Conservation (phyloP, 2,113 vertebrate genomes). For the Delphinapterus leucas region DNA sequence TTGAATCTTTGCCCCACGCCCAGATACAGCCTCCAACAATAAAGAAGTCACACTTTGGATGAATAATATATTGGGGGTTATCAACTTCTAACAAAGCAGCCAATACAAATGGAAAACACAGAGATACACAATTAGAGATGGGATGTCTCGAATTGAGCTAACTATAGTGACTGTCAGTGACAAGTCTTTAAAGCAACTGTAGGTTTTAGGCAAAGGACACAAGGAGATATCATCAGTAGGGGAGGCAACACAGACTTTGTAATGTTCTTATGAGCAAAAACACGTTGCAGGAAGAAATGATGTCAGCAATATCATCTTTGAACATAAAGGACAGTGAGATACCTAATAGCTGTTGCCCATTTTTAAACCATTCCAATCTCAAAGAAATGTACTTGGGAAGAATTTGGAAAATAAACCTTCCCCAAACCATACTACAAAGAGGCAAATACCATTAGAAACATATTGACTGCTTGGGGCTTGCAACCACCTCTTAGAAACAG, state of each 20-base stretch:
- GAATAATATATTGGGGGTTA: not conserved
- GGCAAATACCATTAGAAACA: constrained; percentile 32
- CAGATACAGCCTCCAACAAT: not conserved
- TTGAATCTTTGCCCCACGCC: not conserved
- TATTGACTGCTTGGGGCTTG: constrained; percentile 40
- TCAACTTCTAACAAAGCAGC: constrained; percentile 11
- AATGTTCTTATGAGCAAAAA: constrained; percentile 41
- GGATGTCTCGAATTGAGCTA: not conserved
- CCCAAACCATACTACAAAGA: not conserved
- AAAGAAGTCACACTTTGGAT: not conserved
- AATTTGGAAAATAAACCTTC: constrained; percentile 50
- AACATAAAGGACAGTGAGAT: constrained; percentile 64
- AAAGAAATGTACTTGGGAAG: constrained; percentile 39
- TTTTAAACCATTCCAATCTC: constrained; percentile 62
- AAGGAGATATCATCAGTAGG: not conserved
- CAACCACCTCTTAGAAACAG: constrained; percentile 1
- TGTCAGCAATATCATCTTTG: constrained; percentile 58
- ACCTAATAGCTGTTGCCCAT: constrained; percentile 55
- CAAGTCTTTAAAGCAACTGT: not conserved
- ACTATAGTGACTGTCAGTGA: not conserved
- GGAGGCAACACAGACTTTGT: not conserved
- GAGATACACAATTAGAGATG: not conserved
- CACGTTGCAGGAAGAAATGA: constrained; percentile 38
- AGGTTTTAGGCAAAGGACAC: constrained; percentile 26
- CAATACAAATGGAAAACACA: constrained; percentile 1